Base-by-base conservation (phyloP, 2,888 invertebrate species). In the Cosmopolites sordidus region DNA sequence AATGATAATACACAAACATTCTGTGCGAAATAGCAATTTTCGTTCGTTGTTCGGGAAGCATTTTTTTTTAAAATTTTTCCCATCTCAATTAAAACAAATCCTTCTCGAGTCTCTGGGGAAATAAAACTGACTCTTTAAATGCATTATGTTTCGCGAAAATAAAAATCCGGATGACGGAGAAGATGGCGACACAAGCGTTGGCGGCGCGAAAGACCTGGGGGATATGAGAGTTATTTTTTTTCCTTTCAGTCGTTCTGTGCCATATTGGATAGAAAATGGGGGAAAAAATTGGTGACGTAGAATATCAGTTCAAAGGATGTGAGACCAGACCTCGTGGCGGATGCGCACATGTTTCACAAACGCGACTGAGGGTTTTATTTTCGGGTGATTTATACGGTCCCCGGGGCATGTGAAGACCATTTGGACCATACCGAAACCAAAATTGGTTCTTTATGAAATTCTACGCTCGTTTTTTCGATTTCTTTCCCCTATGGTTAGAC, bases 61-160 rank as follows among this genome's bases (percentile, higher is more conserved):
- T n/a, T n/a, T n/a, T 22, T 22, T 22, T 69, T 68, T 66, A 64
- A 65, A 67, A 64, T 69, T 65, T 70, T 68, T 22, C 22, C 22
- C 22, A 22, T 68, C 65, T 68, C 73, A 74, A 73, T 73, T 73
- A 72, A 73, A 70, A 72, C 70, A 12, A 4, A 6, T 9, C 33
- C 33, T 4, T 33, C n/a, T 11, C 33, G 12, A 51, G 48, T 58
- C 58, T 52, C 58, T 27, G 43, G 58, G 55, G 58, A 58, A 58
- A 58, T 58, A 54, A 58, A 58, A 52, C 43, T 48, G 58, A 48
- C 58, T 52, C 51, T 66, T 65, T 67, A 67, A 67, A 67, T 68
- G 68, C 68, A 66, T 67, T 67, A 66, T 67, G 61, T 62, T 55
- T 60, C 48, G 52, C 55, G 33, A 54, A 56, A 63, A 64, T 58